Evolutionary conservation across 2,888 invertebrate species (phyloP).

Genomic region (Coecobrya sp.): DNA sequence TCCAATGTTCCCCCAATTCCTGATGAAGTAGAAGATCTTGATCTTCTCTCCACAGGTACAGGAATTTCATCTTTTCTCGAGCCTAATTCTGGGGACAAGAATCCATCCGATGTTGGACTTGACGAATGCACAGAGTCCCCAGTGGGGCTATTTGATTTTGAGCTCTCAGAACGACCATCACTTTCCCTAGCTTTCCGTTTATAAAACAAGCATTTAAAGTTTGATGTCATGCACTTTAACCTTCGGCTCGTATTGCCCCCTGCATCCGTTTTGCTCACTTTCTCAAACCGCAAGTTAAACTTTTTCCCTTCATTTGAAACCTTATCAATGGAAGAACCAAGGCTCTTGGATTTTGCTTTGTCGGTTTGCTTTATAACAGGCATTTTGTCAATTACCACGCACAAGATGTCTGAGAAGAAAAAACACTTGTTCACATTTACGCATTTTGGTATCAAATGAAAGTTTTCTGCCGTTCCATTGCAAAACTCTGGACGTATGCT

Average conservation of each 20-base stretch:
- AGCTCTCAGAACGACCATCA: slow-evolving; percentile 75
- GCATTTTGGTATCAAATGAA: slow-evolving; percentile 22
- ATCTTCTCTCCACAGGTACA: slow-evolving; percentile 51
- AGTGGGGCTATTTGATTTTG: slow-evolving; percentile 75
- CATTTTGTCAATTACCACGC: slow-evolving; percentile 44
- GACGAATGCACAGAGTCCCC: slow-evolving; percentile 65
- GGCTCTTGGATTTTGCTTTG: slow-evolving; percentile 73
- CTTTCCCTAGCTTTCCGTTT: slow-evolving; percentile 70
- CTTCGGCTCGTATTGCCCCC: slow-evolving; percentile 66
- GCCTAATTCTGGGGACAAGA: slow-evolving; percentile 57
- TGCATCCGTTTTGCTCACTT: slow-evolving; percentile 70
- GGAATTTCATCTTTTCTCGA: slow-evolving; percentile 24
- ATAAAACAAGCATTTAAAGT: slow-evolving; percentile 78
- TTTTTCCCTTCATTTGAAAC: slow-evolving; percentile 53
- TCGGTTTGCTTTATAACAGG: slow-evolving; percentile 64
- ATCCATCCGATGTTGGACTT: slow-evolving; percentile 62
- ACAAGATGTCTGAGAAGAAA: too few species aligned
- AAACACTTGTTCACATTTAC: slow-evolving; percentile 52
- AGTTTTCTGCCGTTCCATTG: background rate
- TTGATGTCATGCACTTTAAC: slow-evolving; percentile 70
- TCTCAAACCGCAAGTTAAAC: slow-evolving; percentile 76
- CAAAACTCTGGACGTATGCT: background rate
- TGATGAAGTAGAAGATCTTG: slow-evolving; percentile 49
- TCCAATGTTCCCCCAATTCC: slow-evolving; percentile 52
- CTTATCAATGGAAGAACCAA: slow-evolving; percentile 70